Conservation (phyloP, 1,140 invertebrate genomes). For the Myzus persicae region DNA sequence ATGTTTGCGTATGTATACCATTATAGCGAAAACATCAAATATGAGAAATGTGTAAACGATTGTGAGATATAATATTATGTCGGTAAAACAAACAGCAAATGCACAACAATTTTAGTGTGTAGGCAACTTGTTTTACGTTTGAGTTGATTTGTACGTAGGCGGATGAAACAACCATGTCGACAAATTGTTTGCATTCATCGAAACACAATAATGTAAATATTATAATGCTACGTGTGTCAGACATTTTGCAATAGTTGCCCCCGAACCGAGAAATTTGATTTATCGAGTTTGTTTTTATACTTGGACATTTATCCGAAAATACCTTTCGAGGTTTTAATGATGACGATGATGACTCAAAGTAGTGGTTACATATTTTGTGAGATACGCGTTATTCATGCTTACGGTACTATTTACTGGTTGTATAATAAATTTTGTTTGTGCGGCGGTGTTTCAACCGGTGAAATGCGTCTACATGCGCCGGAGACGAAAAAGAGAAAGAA, state of each 20-base stretch:
- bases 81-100: neutral
- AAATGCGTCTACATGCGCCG: neutral
- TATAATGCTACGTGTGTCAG: neutral
- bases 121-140: conserved; percentile 2
- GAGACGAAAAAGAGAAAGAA: neutral
- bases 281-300: neutral
- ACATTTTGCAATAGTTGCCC: neutral
- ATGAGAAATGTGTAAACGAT: neutral
- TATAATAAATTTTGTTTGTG: neutral
- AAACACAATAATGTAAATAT: neutral
- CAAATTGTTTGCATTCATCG: neutral
- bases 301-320: neutral
- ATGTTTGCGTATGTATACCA: neutral
- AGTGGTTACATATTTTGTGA: neutral
- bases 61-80: neutral
- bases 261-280: neutral
- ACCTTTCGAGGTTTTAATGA: neutral
- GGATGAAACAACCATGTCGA: neutral
- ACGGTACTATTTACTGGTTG: neutral
- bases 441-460: neutral
- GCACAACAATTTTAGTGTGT: neutral
- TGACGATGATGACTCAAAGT: neutral
- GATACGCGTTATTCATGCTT: neutral
- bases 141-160: neutral
- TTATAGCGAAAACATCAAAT: neutral